phyloP scores from a whole-genome alignment of 1,140 invertebrate species.

The Eulimnadia texana region DNA sequence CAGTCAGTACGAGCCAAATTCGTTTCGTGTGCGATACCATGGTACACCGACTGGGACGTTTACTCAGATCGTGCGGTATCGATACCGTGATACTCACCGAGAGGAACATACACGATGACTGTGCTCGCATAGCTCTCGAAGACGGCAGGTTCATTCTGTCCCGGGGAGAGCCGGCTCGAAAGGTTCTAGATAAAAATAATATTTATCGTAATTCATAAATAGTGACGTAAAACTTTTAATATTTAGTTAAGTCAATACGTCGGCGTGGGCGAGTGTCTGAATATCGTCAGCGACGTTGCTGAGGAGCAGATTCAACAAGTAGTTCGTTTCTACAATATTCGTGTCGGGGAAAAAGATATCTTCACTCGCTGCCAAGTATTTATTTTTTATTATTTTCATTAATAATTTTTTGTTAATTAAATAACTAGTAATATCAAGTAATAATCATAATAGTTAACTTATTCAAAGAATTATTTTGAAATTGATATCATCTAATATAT shows the following conservation, averaged over 20 bases:
- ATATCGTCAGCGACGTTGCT: constrained; percentile 22
- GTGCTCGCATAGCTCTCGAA: constrained; percentile 32
- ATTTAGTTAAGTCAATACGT: constrained; percentile 33
- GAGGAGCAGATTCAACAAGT: constrained; percentile 43
- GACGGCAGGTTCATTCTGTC: constrained; percentile 43
- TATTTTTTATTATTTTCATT: constrained; percentile 12
- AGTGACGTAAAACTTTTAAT: neutral
- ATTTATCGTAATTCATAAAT: neutral
- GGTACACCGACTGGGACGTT: constrained; percentile 36
- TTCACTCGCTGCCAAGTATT: constrained; percentile 47
- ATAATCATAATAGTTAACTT: too few relatives aligned
- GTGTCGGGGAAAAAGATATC: constrained; percentile 40
- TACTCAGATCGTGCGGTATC: constrained; percentile 48
- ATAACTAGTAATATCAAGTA: too few relatives aligned
- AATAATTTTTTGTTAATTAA: neutral
- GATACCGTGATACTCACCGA: constrained; percentile 39
- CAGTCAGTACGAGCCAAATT: neutral
- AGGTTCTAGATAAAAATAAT: constrained; percentile 17
- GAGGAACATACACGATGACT: constrained; percentile 33
- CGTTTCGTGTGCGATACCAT: constrained; percentile 31
- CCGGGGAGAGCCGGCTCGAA: constrained; percentile 31
- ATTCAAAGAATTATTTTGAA: too few relatives aligned
- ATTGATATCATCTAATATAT: neutral
- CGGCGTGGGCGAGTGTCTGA: constrained; percentile 30
- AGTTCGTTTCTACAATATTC: constrained; percentile 42